Evolutionary conservation across 92 coral and sea anemone genomes (phyloP), one percentile per base, ranked within the genome.

Genomic region (Galaxea fascicularis): DNA sequence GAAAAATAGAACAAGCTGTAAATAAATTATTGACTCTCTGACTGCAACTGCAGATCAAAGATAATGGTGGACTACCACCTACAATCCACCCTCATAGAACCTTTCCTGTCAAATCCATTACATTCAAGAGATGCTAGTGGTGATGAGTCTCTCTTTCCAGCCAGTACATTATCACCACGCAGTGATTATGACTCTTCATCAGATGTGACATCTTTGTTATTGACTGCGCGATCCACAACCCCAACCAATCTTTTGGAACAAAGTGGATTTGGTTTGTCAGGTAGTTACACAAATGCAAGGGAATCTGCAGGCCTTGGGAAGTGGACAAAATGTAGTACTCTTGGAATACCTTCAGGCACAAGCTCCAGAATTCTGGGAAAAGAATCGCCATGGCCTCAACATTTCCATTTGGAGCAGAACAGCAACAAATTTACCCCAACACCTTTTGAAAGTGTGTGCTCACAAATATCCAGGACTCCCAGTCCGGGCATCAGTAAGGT

Each of bases 101-200:
- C 70, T 14, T 41, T 57, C 59, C 1, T 52, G 24, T 39, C 75
- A 49, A 66, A 27, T 44, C 21, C 17, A 47, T 24, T 24, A 3
- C 70, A 82, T 45, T 71, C 57, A 16, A 17, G 13, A 56, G 86
- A 82, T 56, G 46, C 69, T 8, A 88, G 85, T 21, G 89, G 82
- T 21, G 89, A 87, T 64, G 96, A 93, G 14, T 91, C 96, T 8
- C 27, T 88, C 51, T 58, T 88, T 49, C 96, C 96, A 22, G 64
- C 90, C 44, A 91, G 95, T 65, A 73, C 97, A 10, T 31, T 88
- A 60, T 88, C 92, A 10, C 52, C 75, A 18, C 58, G 74, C 86
- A 93, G 95, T 80, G 94, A 87, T 26, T 70, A 74, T n/a, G 94
- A 82, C 60, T 72, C 88, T 26, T 82, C 88, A 28, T 90, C 91